A percentile compares a stretch with the other conserved stretches of the same genome.
Evolutionary conservation across 2,797 vertebrate genomes (phyloP).

Genomic region (Microhierax caerulescens): DNA sequence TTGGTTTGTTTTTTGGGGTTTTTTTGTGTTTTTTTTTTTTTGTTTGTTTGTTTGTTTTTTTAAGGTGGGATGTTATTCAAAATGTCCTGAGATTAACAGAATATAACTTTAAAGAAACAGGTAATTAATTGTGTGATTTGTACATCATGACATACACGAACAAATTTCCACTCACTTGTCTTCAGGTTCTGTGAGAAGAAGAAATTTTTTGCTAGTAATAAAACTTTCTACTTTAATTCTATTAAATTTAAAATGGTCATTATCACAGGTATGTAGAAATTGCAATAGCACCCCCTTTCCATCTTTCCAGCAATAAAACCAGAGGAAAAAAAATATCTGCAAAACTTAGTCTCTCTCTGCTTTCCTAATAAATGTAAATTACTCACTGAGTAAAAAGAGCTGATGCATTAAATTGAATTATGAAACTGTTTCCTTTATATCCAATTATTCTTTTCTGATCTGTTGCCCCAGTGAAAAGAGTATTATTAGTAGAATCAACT

Average conservation of each 20-base stretch:
- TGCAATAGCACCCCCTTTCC: neutral
- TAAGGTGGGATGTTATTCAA: fast-evolving
- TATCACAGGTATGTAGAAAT: constrained; percentile 18
- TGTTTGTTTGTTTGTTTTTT: neutral
- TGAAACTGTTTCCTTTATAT: neutral
- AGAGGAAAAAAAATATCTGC: neutral
- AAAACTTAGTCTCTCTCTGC: neutral
- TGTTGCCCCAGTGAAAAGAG: neutral
- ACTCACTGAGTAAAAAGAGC: neutral
- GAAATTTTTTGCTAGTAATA: neutral
- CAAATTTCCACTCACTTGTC: neutral
- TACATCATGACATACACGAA: neutral
- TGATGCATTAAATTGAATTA: neutral
- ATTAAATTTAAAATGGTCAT: constrained; percentile 19
- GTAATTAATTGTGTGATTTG: neutral
- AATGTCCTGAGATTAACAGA: neutral
- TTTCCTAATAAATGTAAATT: constrained; percentile 17
- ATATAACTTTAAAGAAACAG: neutral
- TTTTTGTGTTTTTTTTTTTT: too few species aligned
- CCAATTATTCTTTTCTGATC: neutral
- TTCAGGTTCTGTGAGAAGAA: neutral
- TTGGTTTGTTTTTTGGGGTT: too few species aligned
- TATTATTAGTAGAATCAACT: neutral
- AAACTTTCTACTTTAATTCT: constrained; percentile 4
- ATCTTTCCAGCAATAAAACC: neutral